Conservation (phyloP, 1,140 invertebrate genomes). For the Sitophilus oryzae region DNA sequence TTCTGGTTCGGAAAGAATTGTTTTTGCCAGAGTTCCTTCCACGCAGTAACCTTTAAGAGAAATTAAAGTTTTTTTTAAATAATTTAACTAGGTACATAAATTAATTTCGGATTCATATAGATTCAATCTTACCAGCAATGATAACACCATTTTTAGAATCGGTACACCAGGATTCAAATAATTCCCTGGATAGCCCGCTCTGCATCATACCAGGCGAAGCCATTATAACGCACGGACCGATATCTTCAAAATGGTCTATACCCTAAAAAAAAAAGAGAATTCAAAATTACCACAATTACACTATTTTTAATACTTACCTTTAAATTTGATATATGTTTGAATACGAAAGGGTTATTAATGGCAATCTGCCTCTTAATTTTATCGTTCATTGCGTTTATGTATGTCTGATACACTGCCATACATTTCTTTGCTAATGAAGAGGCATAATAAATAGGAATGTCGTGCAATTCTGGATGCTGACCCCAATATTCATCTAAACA, state of each 20-base stretch:
- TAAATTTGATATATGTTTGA: slow-evolving; percentile 97
- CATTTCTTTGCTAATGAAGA: slow-evolving; percentile 99
- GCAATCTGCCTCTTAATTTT: slow-evolving; percentile 93
- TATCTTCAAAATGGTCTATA: slow-evolving; percentile 99
- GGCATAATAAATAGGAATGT: slow-evolving; percentile 99
- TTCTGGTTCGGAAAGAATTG: slow-evolving; percentile 95
- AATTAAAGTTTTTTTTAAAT: slow-evolving; percentile 3
- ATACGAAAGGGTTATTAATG: slow-evolving; percentile 98
- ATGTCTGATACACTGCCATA: slow-evolving; percentile 99
- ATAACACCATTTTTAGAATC: slow-evolving; percentile 97
- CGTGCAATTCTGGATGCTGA: slow-evolving; percentile 94
- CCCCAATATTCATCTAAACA: slow-evolving; percentile 96
- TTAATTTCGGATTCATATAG: background rate
- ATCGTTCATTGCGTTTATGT: slow-evolving; percentile 99
- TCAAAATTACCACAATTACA: background rate
- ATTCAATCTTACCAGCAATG: slow-evolving; percentile 69
- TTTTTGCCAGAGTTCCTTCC: slow-evolving; percentile 96
- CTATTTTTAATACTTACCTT: slow-evolving; percentile 59
- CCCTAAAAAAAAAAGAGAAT: slow-evolving; percentile 54
- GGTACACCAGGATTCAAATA: slow-evolving; percentile 99
- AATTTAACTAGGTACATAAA: background rate
- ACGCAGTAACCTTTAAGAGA: slow-evolving; percentile 81
- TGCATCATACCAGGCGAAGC: slow-evolving; percentile 99
- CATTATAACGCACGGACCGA: slow-evolving; percentile 98
- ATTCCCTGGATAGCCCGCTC: slow-evolving; percentile 91